Percentiles rank a stretch among this genome's conserved stretches.
phyloP scores from a whole-genome alignment of 2,113 vertebrate genomes.

The Myodes glareolus region DNA sequence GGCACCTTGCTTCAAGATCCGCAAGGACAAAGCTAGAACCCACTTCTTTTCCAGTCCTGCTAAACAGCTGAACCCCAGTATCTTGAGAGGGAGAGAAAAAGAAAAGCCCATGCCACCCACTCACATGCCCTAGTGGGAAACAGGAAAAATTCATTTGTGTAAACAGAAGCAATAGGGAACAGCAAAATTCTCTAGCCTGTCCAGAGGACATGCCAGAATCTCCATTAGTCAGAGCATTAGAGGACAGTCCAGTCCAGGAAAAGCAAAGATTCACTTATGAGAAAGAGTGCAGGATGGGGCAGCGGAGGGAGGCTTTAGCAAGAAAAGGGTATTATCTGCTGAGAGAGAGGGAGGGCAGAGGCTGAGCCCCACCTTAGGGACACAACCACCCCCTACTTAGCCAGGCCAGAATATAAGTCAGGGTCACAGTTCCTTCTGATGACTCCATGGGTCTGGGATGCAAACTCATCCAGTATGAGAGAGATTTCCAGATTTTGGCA shows the following conservation, averaged over 20 bases:
- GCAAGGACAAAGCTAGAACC: constrained; percentile 56
- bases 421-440: constrained; percentile 70
- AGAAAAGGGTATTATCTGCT: constrained; percentile 68
- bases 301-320: constrained; percentile 42
- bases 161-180: constrained; percentile 86
- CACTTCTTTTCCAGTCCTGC: constrained; percentile 52
- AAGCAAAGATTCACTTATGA: constrained; percentile 67
- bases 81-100: constrained; percentile 34
- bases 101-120: constrained; percentile 71
- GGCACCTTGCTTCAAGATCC: constrained; percentile 51
- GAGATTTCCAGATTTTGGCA: constrained; percentile 88
- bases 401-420: constrained; percentile 69
- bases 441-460: constrained; percentile 81
- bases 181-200: constrained; percentile 82
- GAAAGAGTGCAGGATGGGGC: constrained; percentile 54
- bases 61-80: constrained; percentile 68
- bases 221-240: constrained; percentile 56
- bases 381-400: constrained; percentile 50
- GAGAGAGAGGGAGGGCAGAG: constrained; percentile 68
- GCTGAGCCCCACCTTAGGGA: constrained; percentile 18
- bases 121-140: constrained; percentile 80
- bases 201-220: constrained; percentile 75
- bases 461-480: constrained; percentile 84
- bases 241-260: constrained; percentile 61
- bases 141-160: constrained; percentile 78